phyloP scores from a whole-genome alignment of 2,888 invertebrate species.

The Lycaena phlaeas region DNA sequence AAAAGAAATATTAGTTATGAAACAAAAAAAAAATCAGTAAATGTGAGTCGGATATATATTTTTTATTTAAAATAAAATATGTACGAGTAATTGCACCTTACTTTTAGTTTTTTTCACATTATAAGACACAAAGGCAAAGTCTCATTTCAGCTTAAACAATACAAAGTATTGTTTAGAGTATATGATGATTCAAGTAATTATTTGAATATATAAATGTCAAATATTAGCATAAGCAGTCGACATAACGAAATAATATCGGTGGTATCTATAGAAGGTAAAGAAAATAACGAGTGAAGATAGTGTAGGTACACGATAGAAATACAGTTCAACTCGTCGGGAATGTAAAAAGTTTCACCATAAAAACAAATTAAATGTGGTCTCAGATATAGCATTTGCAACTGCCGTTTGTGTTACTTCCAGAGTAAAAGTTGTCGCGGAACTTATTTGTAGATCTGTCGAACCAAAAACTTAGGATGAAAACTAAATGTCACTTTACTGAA shows the following conservation, averaged over 20 bases:
- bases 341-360: slow-evolving; percentile 60
- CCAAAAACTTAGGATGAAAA: slow-evolving; percentile 21
- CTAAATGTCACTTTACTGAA: no score
- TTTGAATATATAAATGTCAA: no score
- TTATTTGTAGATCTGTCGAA: slow-evolving; percentile 47
- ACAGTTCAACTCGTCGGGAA: slow-evolving; percentile 41
- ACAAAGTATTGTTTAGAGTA: no score
- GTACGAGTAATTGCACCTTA: no score
- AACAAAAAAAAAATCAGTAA: no score
- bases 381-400: slow-evolving; percentile 39
- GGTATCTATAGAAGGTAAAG: slow-evolving; percentile 21
- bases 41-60: background rate
- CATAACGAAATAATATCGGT: no score
- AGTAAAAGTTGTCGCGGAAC: slow-evolving; percentile 36
- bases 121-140: no score
- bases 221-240: no score
- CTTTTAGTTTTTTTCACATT: no score
- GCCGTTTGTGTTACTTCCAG: slow-evolving; percentile 38
- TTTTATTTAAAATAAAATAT: no score
- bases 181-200: no score
- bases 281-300: background rate
- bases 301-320: slow-evolving; percentile 13
- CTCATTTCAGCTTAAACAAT: no score
- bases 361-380: slow-evolving; percentile 57
- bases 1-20: background rate